These are phyloP conservation scores for Morpho achilles DNA, from an alignment of 2,888 invertebrate genomes.

Conservation along the genomic window DNA sequence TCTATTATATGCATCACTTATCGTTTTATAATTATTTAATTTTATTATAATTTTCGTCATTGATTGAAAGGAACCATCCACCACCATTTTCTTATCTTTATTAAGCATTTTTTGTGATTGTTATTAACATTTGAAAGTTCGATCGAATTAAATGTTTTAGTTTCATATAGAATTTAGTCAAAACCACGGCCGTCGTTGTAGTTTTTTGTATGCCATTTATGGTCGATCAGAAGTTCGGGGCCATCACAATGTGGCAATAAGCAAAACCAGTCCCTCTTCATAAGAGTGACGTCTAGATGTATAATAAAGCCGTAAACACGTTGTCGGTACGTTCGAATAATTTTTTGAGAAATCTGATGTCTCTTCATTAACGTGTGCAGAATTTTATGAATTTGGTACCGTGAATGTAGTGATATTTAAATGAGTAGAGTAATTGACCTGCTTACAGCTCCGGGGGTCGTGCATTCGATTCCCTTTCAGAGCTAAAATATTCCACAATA, in stretches of 20 bases:
- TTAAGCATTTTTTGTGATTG: background rate
- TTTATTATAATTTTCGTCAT: too few relatives aligned
- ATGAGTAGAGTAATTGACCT: background rate
- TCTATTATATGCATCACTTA: too few relatives aligned
- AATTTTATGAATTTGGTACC: constrained; percentile 18
- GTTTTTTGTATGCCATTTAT: constrained; percentile 17
- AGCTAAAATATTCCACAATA: too few relatives aligned
- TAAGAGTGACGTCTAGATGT: constrained; percentile 23
- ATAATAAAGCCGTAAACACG: constrained; percentile 27
- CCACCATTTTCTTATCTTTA: too few relatives aligned
- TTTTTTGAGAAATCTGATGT: constrained; percentile 24
- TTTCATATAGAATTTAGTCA: constrained; percentile 16
- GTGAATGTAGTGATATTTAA: background rate
- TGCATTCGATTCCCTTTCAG: too few relatives aligned
- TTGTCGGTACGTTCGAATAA: constrained; percentile 21
- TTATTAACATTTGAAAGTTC: background rate
- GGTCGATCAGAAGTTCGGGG: constrained; percentile 14
- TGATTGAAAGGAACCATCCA: too few relatives aligned
- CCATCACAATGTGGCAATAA: constrained; percentile 18
- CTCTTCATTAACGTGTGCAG: constrained; percentile 26
- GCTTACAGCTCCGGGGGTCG: too few relatives aligned
- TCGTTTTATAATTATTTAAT: too few relatives aligned
- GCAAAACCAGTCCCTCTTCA: constrained; percentile 23
- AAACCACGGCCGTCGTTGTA: constrained; percentile 11
- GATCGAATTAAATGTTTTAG: background rate